Evolutionary conservation across 2,113 vertebrate genomes (phyloP), one percentile per base, ranked within the genome.

Genomic region (Cyanoramphus novaezelandiae): DNA sequence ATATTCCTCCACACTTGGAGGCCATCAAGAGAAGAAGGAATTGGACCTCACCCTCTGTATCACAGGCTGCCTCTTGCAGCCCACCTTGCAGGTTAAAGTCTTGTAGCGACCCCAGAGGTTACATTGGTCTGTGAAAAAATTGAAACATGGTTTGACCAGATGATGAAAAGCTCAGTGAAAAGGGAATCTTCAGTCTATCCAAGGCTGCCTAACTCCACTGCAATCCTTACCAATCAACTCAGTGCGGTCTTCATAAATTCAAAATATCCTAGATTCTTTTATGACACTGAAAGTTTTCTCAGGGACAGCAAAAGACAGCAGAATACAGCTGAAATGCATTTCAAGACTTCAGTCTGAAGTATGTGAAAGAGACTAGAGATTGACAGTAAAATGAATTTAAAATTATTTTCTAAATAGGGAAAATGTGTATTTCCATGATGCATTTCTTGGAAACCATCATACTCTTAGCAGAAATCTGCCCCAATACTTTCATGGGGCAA

Each of bases 381-480:
- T 94, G 80, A 84, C 82, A 92, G 62, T 76, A 82, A 94, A 96
- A 94, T 76, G 7, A 83, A 33, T 92, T 77, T 10, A 24, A 90
- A 93, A 86, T 88, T 77, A 60, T 93, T 92, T 94, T 86, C 47
- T 80, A 88, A 71, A 41, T 77, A 84, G 64, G 35, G n/a, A 82
- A 75, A 71, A 8, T 57, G 5, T 71, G 17, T 70, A 13, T 47
- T 94, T 94, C 68, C 9, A 52, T 68, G 27, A 59, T 72, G 60
- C 39, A 43, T 8, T 49, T 93, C 44, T 91, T 82, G 37, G 69
- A 89, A 94, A 82, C 62, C 69, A 37, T 76, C 81, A 96, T 92
- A 86, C 16, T 13, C 25, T 52, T 39, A 76, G 49, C 31, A 89
- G 65, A 93, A 92, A 46, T 19, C 27, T 84, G 17, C 24, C 77